Evolutionary conservation across 2,113 vertebrate genomes (phyloP), one percentile per base, ranked within the genome.

Genomic region (Aspiorhynchus laticeps): DNA sequence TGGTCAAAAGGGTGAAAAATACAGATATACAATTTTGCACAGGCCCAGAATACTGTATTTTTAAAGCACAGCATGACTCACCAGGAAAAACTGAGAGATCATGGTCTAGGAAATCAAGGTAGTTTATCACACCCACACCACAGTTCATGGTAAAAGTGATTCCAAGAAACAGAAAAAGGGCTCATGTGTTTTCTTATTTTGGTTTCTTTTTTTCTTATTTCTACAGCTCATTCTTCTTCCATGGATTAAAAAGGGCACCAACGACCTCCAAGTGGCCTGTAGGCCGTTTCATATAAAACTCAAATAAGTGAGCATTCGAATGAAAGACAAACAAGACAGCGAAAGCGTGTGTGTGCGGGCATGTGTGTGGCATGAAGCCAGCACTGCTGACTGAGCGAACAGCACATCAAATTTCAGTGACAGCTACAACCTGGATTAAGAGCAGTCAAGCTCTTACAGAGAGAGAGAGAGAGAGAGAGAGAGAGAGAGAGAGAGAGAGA

Each of bases 61-160:
- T 82, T 6, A 81, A 82, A 28, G 21, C 21, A 10, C 59, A 26
- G 26, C 41, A 82, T 82, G 61, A 82, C 38, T 82, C 80, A 48
- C 8, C 24, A 67, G 61, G 80, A 82, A 82, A 82, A 82, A 21
- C 8, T 28, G 56, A 69, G n/a, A 17, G 56, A 80, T 43, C 56
- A 63, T n/a, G 26, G 33, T 56, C 33, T 63, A 14, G 56, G 33
- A 38, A 80, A 69, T 82, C 38, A 46, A 67, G 61, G n/a, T 82
- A 67, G 80, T 67, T 69, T 69, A 82, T 82, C 80, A 82, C n/a
- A 33, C 80, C 61, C 80, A 67, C 61, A 48, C 41, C 80, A 17
- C 1, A 82, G 80, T 67, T 82, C 61, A 67, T 21, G 41, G n/a
- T 67, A 48, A 48, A 46, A 67, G 61, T 48, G 80, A 26, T 82